Percentiles rank a stretch among this genome's conserved stretches.
phyloP scores from a whole-genome alignment of 2,797 vertebrate species.

The Corythornis leucogaster region DNA sequence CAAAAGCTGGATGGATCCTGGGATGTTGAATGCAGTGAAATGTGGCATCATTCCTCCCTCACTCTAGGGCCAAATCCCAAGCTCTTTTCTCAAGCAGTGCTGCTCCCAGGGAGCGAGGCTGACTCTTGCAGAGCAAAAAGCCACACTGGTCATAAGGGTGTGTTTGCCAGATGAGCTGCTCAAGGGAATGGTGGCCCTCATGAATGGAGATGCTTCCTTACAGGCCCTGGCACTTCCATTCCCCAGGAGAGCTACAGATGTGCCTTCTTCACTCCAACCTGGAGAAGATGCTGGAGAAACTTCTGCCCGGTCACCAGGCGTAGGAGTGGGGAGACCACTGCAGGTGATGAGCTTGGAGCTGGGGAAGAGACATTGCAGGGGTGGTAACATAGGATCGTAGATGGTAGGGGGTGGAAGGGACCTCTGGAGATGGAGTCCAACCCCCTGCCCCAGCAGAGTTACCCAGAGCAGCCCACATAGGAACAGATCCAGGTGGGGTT shows the following conservation, averaged over 20 bases:
- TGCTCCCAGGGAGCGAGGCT: not conserved
- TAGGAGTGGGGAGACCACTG: not conserved
- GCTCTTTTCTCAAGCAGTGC: not conserved
- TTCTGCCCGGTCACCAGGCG: not conserved
- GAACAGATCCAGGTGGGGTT: too few relatives aligned
- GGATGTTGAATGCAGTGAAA: not conserved
- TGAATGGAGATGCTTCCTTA: not conserved
- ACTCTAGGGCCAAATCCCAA: not conserved
- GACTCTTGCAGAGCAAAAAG: not conserved
- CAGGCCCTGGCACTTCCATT: not conserved
- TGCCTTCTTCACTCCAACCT: not conserved
- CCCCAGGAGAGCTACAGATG: not conserved
- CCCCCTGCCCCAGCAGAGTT: too few relatives aligned
- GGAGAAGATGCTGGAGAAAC: not conserved
- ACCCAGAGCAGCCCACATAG: too few relatives aligned
- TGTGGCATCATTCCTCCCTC: not conserved
- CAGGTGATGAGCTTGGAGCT: not conserved
- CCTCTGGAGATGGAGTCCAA: too few relatives aligned
- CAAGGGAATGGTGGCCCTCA: not conserved
- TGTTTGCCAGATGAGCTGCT: not conserved
- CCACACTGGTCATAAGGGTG: not conserved
- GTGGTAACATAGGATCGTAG: not conserved
- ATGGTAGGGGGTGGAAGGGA: too few relatives aligned
- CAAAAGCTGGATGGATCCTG: not conserved
- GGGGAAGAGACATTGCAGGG: not conserved